These are phyloP conservation scores for Pseudochirops cupreus DNA, from an alignment of 2,797 vertebrate species.

Conservation along the genomic window DNA sequence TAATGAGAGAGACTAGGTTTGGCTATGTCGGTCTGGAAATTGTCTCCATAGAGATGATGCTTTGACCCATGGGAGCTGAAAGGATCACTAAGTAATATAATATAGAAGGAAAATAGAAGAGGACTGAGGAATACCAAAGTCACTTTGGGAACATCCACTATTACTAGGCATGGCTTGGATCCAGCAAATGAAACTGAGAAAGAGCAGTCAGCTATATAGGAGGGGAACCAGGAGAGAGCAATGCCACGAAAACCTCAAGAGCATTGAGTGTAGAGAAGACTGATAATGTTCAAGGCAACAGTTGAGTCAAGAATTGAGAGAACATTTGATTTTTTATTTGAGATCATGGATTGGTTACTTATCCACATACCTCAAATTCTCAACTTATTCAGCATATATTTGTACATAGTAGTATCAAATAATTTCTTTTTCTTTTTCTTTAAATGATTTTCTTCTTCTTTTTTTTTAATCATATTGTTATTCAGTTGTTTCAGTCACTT, in stretches of 20 bases:
- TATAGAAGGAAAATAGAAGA: background rate
- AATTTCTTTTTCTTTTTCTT: no score
- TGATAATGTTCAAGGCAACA: background rate
- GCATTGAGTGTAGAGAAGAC: background rate
- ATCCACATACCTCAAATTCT: no score
- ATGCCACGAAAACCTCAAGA: no score
- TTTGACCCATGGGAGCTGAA: no score
- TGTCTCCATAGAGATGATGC: no score
- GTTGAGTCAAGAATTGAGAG: no score
- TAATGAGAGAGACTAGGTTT: background rate
- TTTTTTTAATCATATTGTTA: no score
- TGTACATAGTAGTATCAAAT: background rate
- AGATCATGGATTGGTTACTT: no score
- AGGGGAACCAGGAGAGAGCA: background rate
- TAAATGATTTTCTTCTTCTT: no score
- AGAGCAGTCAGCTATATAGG: background rate
- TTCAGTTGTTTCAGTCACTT: background rate
- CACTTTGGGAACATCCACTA: no score
- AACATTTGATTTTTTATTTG: background rate
- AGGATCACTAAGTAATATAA: background rate
- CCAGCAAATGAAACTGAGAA: background rate
- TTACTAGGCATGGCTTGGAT: background rate
- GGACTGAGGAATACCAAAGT: no score
- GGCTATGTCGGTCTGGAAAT: background rate
- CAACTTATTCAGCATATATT: background rate